Evolutionary conservation across 53 echinoderm and acorn worm genomes (phyloP).

Genomic region (Pentamera pediparva): DNA sequence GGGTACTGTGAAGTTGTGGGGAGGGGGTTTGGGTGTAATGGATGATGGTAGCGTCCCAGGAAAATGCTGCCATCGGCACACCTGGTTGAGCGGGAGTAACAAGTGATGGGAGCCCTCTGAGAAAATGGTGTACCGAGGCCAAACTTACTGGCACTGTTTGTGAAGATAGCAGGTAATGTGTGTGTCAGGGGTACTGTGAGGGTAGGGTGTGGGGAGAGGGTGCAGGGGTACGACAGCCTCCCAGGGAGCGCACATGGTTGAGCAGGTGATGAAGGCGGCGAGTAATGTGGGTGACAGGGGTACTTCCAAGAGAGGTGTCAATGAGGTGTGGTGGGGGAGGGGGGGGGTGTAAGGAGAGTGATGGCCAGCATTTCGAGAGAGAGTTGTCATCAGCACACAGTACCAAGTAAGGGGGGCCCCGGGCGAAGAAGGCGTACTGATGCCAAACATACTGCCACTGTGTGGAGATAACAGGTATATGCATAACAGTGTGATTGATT

Average conservation of each 20-base stretch:
- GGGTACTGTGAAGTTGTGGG: too few relatives aligned
- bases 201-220: too few relatives aligned
- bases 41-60: slow-evolving; percentile 93
- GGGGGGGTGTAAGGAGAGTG: too few relatives aligned
- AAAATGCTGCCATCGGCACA: slow-evolving; percentile 94
- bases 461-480: slow-evolving; percentile 86
- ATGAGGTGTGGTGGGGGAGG: too few relatives aligned
- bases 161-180: slow-evolving; percentile 78
- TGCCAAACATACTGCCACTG: slow-evolving; percentile 67
- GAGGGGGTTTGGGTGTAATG: slow-evolving; percentile 66
- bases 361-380: too few relatives aligned
- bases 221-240: too few relatives aligned
- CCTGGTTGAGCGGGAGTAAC: slow-evolving; percentile 83
- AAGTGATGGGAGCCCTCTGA: slow-evolving; percentile 80
- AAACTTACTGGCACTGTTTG: slow-evolving; percentile 64
- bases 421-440: slow-evolving; percentile 73
- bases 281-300: too few relatives aligned
- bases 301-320: too few relatives aligned
- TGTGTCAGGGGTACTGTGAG: too few relatives aligned
- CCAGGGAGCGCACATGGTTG: too few relatives aligned
- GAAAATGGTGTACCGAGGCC: slow-evolving; percentile 82
- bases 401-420: slow-evolving; percentile 81
- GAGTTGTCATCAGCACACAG: slow-evolving; percentile 86
- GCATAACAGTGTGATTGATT: too few relatives aligned
- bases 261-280: too few relatives aligned